Conservation (phyloP, 2,797 vertebrate species). For the Dicrostonyx torquatus region DNA sequence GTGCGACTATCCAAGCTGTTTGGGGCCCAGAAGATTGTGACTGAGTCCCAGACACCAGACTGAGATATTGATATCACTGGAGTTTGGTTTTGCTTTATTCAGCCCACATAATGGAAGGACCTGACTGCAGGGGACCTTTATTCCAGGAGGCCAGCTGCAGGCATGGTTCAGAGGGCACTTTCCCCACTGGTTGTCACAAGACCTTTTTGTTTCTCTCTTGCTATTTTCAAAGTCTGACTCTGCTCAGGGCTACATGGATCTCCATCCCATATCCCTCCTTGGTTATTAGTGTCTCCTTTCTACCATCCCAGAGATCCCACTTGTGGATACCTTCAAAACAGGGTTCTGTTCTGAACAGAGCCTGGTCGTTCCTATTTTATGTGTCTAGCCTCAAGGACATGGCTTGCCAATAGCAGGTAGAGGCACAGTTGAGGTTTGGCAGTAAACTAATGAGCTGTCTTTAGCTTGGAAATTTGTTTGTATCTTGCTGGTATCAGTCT, state of each 20-base stretch:
- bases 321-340: neutral
- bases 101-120: neutral
- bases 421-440: neutral
- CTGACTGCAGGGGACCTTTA: neutral
- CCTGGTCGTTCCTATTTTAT: neutral
- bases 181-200: neutral
- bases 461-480: conserved; percentile 59
- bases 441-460: neutral
- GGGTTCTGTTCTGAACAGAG: neutral
- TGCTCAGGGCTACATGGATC: neutral
- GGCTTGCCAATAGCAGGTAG: neutral
- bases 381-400: neutral
- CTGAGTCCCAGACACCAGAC: no score
- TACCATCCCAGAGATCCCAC: no score
- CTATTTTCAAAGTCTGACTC: neutral
- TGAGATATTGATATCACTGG: neutral
- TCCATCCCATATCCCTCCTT: neutral
- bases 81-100: neutral
- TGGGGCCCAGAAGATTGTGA: neutral
- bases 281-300: neutral
- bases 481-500: conserved; percentile 10
- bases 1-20: neutral
- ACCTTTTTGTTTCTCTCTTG: neutral
- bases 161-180: neutral
- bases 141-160: neutral